Conservation (phyloP, 2,797 vertebrate species). For the Paramormyrops hopkinsi region DNA sequence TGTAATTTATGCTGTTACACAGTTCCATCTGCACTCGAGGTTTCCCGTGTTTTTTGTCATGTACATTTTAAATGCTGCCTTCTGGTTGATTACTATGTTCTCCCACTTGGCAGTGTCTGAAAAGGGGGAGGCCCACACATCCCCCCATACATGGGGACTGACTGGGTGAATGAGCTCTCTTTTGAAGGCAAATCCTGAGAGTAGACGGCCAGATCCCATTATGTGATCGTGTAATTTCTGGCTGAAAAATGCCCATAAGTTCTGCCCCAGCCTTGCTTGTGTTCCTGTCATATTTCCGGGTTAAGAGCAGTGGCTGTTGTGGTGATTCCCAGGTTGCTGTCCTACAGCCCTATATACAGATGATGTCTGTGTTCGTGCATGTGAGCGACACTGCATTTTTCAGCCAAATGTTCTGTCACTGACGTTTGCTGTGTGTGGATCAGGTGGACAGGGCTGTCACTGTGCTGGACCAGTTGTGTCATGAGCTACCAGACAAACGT, state of each 20-base stretch:
- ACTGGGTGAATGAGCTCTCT: background rate
- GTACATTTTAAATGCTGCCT: background rate
- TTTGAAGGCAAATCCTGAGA: background rate
- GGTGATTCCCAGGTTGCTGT: background rate
- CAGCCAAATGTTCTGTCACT: background rate
- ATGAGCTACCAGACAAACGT: slow-evolving; percentile 65
- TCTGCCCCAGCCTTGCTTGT: background rate
- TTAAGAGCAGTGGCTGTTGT: background rate
- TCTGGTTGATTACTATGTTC: background rate
- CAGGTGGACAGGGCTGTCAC: slow-evolving; percentile 77
- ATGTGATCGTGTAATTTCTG: background rate
- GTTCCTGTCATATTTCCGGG: background rate
- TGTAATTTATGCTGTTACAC: background rate
- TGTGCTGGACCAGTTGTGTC: slow-evolving; percentile 75
- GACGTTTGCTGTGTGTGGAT: slow-evolving; percentile 21
- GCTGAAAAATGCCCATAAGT: background rate
- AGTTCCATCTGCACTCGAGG: background rate
- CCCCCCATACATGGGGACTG: background rate
- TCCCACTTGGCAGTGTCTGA: background rate
- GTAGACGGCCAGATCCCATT: background rate
- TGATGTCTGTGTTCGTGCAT: background rate
- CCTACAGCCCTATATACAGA: background rate
- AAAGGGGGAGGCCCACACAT: background rate
- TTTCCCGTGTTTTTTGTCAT: background rate
- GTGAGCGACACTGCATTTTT: background rate